Percentiles rank a stretch among this genome's conserved stretches.
Conservation (phyloP, 2,113 vertebrate genomes). For the Tragelaphus buxtoni region DNA sequence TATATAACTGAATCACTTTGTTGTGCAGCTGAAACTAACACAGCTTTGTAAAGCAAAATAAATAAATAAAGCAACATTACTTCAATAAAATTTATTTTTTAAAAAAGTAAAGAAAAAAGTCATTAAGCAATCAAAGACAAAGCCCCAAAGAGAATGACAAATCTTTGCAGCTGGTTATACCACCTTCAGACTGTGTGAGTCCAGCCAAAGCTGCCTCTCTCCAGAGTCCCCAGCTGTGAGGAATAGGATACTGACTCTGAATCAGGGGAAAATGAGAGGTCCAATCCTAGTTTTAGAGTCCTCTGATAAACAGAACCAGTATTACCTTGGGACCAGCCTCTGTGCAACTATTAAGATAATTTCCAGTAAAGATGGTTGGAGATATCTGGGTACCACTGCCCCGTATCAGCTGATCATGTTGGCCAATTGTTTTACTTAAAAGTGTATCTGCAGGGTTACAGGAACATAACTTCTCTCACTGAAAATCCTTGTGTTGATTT, state of each 20-base stretch:
- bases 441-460: not conserved
- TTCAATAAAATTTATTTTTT: not conserved
- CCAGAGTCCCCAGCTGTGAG: conserved; percentile 33
- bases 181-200: not conserved
- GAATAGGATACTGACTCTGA: not conserved
- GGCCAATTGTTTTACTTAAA: not conserved
- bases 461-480: not conserved
- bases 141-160: not conserved
- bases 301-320: conserved; percentile 35
- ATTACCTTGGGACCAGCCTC: not conserved
- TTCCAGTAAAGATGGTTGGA: not conserved
- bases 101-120: not conserved
- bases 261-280: not conserved
- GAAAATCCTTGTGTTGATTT: not conserved
- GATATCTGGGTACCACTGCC: not conserved
- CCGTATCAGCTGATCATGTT: not conserved
- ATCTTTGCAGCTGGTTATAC: not conserved
- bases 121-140: not conserved
- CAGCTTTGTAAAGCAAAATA: not conserved
- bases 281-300: not conserved
- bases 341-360: not conserved
- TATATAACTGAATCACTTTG: not conserved
- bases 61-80: not conserved
- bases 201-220: not conserved
- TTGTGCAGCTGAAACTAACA: not conserved